A percentile compares a stretch with the other conserved stretches of the same genome.
Evolutionary conservation across 2,113 vertebrate species (phyloP).

Genomic region (Progne subis): DNA sequence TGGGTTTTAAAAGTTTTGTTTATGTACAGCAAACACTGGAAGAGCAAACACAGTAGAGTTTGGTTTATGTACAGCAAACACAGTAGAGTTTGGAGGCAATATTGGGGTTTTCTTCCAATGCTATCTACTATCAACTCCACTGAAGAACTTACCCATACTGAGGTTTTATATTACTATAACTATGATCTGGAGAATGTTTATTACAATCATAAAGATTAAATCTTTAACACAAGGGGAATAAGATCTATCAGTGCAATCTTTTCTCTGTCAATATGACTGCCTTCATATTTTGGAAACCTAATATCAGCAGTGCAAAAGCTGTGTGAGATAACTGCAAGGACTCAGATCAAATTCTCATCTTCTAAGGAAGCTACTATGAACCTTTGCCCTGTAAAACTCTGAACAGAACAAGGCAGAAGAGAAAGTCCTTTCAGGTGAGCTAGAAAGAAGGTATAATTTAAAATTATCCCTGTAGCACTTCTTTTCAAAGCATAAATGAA

Average conservation of each 20-base stretch:
- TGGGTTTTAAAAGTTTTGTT: background rate
- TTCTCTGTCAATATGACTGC: background rate
- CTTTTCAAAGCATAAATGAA: background rate
- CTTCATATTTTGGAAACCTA: background rate
- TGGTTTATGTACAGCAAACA: background rate
- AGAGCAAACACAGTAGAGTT: background rate
- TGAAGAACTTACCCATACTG: background rate
- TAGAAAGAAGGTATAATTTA: background rate
- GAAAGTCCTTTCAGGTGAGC: background rate
- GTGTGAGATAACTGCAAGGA: background rate
- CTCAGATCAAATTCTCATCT: background rate
- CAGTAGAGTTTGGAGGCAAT: background rate
- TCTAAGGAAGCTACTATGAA: background rate
- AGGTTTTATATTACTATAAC: background rate
- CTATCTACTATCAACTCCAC: background rate
- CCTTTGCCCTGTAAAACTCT: background rate
- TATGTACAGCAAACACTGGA: background rate
- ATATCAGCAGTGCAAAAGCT: background rate
- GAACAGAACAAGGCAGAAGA: background rate
- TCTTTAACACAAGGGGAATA: background rate
- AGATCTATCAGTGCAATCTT: background rate
- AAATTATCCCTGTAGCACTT: background rate
- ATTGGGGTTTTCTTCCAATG: background rate
- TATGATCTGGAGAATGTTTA: background rate
- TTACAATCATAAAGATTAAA: background rate